Conservation (phyloP, 1,140 invertebrate genomes). For the Pseudomyrmex pallidus region DNA sequence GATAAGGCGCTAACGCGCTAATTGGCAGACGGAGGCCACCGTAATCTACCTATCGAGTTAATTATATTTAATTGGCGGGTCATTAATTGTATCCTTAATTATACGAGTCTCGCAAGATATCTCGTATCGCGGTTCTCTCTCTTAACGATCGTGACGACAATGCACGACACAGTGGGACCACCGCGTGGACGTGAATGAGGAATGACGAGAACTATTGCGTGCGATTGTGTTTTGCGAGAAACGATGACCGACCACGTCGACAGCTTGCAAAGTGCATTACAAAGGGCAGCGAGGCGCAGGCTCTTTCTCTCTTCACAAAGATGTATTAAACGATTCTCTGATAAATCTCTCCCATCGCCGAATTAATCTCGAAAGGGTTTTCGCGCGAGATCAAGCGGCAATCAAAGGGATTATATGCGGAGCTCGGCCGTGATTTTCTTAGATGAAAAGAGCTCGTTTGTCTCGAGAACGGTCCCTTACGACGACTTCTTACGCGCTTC, state of each 20-base stretch:
- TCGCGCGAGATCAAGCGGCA: background rate
- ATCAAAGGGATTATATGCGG: constrained; percentile 8
- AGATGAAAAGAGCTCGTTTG: constrained; percentile 18
- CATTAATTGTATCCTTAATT: constrained; percentile 76
- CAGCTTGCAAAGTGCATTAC: background rate
- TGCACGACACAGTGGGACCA: constrained; percentile 8
- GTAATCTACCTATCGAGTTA: constrained; percentile 65
- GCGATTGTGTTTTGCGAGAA: too few species aligned
- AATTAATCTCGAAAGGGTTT: constrained; percentile 17
- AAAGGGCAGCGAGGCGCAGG: background rate
- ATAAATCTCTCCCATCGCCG: background rate
- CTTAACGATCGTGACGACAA: constrained; percentile 22
- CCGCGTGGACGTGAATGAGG: constrained; percentile 23
- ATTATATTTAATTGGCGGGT: constrained; percentile 75
- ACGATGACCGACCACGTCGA: background rate
- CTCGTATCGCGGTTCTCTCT: constrained; percentile 5
- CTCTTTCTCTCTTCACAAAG: background rate
- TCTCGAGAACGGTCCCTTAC: constrained; percentile 48
- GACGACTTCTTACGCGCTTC: constrained; percentile 50
- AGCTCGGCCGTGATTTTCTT: constrained; percentile 16
- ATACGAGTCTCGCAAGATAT: constrained; percentile 41
- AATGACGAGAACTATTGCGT: constrained; percentile 4
- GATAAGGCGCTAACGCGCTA: constrained; percentile 75
- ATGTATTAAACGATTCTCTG: constrained; percentile 28
- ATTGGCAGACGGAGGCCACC: constrained; percentile 66